Evolutionary conservation across 2,113 vertebrate genomes (phyloP), one percentile per base, ranked within the genome.

Genomic region (Ptyas mucosa): DNA sequence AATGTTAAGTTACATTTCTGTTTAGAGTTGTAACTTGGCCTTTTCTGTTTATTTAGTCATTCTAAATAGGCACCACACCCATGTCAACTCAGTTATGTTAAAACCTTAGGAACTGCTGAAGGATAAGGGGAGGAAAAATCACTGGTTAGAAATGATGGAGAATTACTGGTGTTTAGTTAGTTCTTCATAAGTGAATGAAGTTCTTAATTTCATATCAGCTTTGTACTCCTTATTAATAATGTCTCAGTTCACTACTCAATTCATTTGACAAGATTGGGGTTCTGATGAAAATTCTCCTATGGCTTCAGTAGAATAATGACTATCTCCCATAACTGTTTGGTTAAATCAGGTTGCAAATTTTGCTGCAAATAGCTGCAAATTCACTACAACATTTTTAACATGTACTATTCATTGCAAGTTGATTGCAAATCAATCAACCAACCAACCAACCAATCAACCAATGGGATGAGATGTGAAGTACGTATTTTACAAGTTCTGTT

Each of bases 81-180:
- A 8, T 94, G 92, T 61, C 87, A 93, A 94, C 91, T 87, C 93
- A 90, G 85, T 90, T 95, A 95, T 94, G 93, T 96, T 93, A 94
- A 95, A 97, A 89, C 90, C 58, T 3, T 23, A 88, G 81, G 87
- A 57, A 96, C 87, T 61, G 89, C 39, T 85, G 29, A 64, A 34
- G 23, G 23, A 51, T 8, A 20, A 3, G 8, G 15, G 39, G 7
- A 39, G 4, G 85, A 91, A 90, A 81, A 81, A 51, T 0, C 0
- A 54, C 94, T 39, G 24, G 43, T 92, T 69, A 69, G 64, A 69
- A 69, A 69, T 69, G 24, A 24, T 61, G 0, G 64, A 15, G 29
- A 81, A 53, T 0, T 0, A 54, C 94, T 34, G 18, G n/a, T 92
- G 93, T 94, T 93, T 93, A 24, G 86, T 85, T 87, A 69, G 43